Evolutionary conservation across 1,140 invertebrate species (phyloP).

Genomic region (Ctenoplectra terminalis): DNA sequence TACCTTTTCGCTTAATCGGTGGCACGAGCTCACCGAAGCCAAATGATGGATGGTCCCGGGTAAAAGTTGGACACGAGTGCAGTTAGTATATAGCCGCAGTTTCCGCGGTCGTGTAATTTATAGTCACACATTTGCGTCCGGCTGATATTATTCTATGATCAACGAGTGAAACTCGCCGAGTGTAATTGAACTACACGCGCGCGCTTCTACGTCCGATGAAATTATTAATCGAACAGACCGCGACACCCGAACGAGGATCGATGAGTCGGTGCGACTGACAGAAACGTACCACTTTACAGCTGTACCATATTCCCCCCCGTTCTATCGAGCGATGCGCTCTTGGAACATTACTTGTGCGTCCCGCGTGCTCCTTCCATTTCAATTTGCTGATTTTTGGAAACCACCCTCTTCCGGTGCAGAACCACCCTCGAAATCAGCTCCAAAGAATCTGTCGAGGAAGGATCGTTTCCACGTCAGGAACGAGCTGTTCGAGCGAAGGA

Average conservation of each 20-base stretch:
- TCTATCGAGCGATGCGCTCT: conserved; percentile 17
- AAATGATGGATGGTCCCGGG: conserved; percentile 24
- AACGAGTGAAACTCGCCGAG: conserved; percentile 38
- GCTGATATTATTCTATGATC: conserved; percentile 55
- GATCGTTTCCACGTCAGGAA: no score
- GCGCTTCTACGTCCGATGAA: conserved; percentile 16
- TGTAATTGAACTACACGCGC: conserved; percentile 44
- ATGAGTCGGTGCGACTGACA: conserved; percentile 41
- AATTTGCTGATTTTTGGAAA: neutral
- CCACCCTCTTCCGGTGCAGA: no score
- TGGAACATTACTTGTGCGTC: neutral
- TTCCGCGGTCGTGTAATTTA: conserved; percentile 46
- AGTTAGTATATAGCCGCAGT: conserved; percentile 28
- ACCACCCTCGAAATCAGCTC: no score
- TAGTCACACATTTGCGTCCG: conserved; percentile 48
- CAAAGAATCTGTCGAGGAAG: no score
- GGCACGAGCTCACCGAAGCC: neutral
- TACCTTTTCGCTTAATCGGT: conserved; percentile 13
- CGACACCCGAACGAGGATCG: conserved; percentile 32
- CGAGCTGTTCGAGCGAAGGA: no score
- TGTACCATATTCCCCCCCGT: conserved; percentile 6
- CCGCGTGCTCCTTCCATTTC: neutral
- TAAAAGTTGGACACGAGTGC: conserved; percentile 25
- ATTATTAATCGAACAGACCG: conserved; percentile 51
- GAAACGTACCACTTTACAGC: conserved; percentile 43